Evolutionary conservation across 1,140 invertebrate species (phyloP).

Genomic region (Neodiprion virginianus): DNA sequence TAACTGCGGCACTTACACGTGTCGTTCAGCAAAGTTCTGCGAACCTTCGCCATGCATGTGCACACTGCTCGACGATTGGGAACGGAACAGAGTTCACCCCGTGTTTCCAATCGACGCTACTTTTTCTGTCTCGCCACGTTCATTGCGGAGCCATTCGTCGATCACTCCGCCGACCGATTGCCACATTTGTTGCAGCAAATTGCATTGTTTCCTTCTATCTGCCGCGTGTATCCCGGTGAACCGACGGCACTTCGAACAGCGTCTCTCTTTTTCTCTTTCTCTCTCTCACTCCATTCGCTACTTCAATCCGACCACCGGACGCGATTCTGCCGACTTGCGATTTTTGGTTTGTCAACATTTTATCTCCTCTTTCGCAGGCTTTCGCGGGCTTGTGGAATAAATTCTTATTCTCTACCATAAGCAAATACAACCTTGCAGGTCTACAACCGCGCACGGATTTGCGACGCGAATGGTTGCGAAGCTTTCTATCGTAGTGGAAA

Average conservation of each 20-base stretch:
- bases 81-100: conserved; percentile 23
- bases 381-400: too few species aligned
- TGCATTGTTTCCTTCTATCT: conserved; percentile 34
- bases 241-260: neutral
- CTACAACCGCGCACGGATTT: too few species aligned
- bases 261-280: neutral
- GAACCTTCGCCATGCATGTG: neutral
- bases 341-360: too few species aligned
- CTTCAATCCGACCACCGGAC: too few species aligned
- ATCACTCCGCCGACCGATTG: conserved; percentile 35
- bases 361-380: too few species aligned
- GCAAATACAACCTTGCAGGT: too few species aligned
- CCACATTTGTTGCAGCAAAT: conserved; percentile 41
- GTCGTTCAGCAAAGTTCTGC: conserved; percentile 15
- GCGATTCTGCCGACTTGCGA: too few species aligned
- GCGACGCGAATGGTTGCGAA: too few species aligned
- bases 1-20: neutral
- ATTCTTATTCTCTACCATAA: too few species aligned
- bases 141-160: conserved; percentile 23
- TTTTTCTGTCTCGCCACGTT: conserved; percentile 24
- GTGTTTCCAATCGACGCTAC: conserved; percentile 41
- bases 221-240: neutral
- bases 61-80: too few species aligned
- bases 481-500: too few species aligned
- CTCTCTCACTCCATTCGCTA: too few species aligned